These are phyloP conservation scores for Phalangium opilio DNA, from an alignment of 2,888 invertebrate species.

Conservation along the genomic window DNA sequence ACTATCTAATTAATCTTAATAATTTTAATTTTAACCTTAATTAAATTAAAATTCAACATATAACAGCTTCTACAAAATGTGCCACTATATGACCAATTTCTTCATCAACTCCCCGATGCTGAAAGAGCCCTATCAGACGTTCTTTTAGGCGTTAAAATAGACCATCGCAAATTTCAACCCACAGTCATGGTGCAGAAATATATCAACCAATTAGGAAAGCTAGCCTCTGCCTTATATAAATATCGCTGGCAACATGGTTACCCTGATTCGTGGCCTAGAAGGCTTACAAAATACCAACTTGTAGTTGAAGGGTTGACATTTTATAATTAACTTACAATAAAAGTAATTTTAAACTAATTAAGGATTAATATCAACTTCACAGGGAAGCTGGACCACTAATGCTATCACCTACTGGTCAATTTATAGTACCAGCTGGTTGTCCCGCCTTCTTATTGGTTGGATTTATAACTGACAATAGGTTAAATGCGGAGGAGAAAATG, in stretches of 20 bases:
- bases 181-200: conserved; percentile 74
- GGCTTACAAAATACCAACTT: conserved; percentile 57
- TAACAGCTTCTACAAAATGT: conserved; percentile 62
- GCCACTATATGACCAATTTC: conserved; percentile 44
- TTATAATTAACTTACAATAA: neutral
- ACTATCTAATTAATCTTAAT: neutral
- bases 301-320: conserved; percentile 67
- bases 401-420: conserved; percentile 83
- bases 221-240: conserved; percentile 72
- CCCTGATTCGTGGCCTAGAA: conserved; percentile 54
- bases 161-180: conserved; percentile 66
- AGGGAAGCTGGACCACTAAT: conserved; percentile 86
- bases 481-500: conserved; percentile 53
- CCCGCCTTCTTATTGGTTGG: conserved; percentile 70
- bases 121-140: conserved; percentile 71
- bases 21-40: neutral
- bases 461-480: conserved; percentile 61
- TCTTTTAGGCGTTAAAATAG: conserved; percentile 63
- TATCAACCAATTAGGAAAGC: conserved; percentile 61
- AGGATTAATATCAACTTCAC: no score
- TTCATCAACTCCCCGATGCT: conserved; percentile 60
- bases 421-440: conserved; percentile 79
- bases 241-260: conserved; percentile 48
- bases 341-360: neutral
- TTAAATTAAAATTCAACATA: neutral